Percentiles rank a stretch among this genome's conserved stretches.
Evolutionary conservation across 2,113 vertebrate species (phyloP).

Genomic region (Spermophilus dauricus): DNA sequence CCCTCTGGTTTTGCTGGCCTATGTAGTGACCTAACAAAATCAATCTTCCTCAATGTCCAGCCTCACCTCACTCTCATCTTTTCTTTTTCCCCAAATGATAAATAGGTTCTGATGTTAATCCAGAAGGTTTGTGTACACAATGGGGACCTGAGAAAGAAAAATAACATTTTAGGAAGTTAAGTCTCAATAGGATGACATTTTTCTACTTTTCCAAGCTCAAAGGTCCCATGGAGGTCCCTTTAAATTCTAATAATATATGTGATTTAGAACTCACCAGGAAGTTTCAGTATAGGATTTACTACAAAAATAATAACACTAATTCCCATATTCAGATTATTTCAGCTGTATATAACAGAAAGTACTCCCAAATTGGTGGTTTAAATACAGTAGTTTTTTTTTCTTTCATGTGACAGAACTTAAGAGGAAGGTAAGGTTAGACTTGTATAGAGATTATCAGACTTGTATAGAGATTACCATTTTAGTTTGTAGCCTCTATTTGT

Average conservation of each 20-base stretch:
- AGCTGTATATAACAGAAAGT: background rate
- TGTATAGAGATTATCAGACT: background rate
- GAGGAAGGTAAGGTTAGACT: background rate
- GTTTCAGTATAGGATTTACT: background rate
- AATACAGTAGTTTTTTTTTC: background rate
- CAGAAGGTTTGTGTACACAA: background rate
- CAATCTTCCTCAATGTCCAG: background rate
- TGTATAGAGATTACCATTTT: too few species aligned
- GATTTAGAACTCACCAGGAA: background rate
- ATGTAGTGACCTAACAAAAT: background rate
- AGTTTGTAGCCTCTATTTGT: background rate
- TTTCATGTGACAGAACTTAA: background rate
- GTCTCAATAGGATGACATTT: background rate
- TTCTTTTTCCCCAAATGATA: constrained; percentile 29
- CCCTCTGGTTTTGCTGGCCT: background rate
- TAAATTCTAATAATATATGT: background rate
- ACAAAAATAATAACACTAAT: background rate
- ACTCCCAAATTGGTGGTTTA: background rate
- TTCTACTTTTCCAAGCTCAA: background rate
- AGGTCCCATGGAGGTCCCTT: background rate
- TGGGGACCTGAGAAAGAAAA: background rate
- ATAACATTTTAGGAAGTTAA: background rate
- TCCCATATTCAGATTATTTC: background rate
- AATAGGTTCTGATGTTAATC: background rate
- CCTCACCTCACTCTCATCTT: background rate